Conservation (phyloP, 2,797 vertebrate species). For the Semaprochilodus insignis region DNA sequence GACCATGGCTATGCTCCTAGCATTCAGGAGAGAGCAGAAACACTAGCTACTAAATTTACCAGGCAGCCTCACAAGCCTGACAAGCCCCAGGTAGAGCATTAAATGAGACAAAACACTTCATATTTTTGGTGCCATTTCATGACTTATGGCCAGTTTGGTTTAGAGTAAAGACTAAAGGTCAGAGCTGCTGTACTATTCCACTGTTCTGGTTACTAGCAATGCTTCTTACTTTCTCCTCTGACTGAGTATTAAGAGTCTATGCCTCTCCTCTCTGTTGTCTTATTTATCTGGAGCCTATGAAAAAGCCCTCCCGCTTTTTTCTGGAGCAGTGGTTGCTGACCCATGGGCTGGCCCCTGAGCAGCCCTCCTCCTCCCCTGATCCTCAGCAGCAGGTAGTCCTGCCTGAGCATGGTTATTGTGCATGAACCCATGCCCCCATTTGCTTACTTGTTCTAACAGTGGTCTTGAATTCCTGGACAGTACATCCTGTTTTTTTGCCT, state of each 20-base stretch:
- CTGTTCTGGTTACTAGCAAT: too few relatives aligned
- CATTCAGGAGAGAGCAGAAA: constrained; percentile 76
- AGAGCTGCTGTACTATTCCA: too few relatives aligned
- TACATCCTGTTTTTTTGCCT: constrained; percentile 17
- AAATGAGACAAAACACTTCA: not conserved
- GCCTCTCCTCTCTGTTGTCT: constrained; percentile 4
- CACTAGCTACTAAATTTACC: constrained; percentile 75
- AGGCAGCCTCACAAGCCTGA: constrained; percentile 62
- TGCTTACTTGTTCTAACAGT: not conserved
- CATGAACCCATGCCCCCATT: constrained; percentile 3
- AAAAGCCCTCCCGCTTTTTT: constrained; percentile 88
- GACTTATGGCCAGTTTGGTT: not conserved
- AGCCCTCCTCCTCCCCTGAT: constrained; percentile 81
- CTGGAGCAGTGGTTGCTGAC: constrained; percentile 92
- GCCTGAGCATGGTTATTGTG: constrained; percentile 34
- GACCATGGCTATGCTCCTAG: constrained; percentile 70
- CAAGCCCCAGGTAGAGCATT: constrained; percentile 75
- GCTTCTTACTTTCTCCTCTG: too few relatives aligned
- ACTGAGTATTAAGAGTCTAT: not conserved
- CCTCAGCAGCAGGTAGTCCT: constrained; percentile 85
- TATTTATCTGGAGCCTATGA: constrained; percentile 81
- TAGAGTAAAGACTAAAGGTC: not conserved
- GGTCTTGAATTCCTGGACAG: not conserved
- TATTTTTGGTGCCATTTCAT: not conserved
- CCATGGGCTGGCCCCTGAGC: constrained; percentile 75